Evolutionary conservation across 2,888 invertebrate genomes (phyloP).

Genomic region (Drosophila mayaguana): DNA sequence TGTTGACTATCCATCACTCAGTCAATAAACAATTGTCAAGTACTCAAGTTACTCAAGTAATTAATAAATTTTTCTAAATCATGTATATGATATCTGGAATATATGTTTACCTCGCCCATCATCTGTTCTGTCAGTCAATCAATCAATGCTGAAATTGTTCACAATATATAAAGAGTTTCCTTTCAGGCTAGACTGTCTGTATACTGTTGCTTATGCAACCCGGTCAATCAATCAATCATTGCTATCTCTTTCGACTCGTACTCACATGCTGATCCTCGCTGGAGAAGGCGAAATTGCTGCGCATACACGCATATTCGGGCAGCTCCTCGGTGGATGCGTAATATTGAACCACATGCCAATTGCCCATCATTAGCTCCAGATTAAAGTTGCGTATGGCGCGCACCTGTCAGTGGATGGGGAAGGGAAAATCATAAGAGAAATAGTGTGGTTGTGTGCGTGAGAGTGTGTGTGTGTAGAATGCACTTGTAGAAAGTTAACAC

Average conservation of each 20-base stretch:
- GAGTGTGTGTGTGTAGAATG: constrained; percentile 3
- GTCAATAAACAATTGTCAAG: no score
- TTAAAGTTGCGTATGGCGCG: constrained; percentile 92
- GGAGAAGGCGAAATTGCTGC: constrained; percentile 86
- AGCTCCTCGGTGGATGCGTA: constrained; percentile 95
- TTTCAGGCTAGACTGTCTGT: no score
- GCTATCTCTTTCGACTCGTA: constrained; percentile 12
- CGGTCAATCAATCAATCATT: constrained; percentile 1
- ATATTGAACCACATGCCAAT: constrained; percentile 95
- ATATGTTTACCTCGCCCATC: no score
- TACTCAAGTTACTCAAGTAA: no score
- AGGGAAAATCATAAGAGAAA: not conserved
- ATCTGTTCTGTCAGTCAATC: not conserved
- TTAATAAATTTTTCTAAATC: no score
- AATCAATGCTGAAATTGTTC: not conserved
- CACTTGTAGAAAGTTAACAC: constrained; percentile 5
- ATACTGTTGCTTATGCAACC: not conserved
- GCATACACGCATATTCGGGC: constrained; percentile 94
- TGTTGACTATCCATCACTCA: not conserved
- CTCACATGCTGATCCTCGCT: constrained; percentile 84
- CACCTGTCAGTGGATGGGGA: constrained; percentile 85
- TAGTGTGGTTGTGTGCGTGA: not conserved
- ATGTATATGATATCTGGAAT: no score
- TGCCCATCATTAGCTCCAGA: constrained; percentile 91
- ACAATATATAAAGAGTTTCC: no score